Evolutionary conservation across 2,888 invertebrate species (phyloP), one percentile per base, ranked within the genome.

Genomic region (Alentia gelatinosa): DNA sequence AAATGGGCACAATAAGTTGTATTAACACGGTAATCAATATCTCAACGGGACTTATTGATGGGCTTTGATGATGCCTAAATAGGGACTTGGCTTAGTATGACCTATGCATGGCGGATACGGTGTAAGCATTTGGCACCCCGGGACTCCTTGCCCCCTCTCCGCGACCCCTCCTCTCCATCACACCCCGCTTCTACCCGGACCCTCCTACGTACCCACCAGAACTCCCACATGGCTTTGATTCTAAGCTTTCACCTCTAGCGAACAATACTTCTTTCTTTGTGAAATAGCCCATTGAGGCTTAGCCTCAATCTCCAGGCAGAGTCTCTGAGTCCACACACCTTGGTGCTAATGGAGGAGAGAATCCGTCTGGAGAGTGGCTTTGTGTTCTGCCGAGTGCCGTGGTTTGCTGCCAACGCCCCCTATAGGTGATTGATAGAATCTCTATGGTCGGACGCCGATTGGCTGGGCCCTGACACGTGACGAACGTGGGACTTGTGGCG

Each of bases 381-480:
- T 4, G 19, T 56, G 56, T 56, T 56, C 19, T n/a, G 56, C 5
- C n/a, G 56, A 4, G 56, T n/a, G 56, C 5, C n/a, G 56, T 19
- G 56, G 56, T 56, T 56, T 19, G 56, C n/a, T 56, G 19, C 56
- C 56, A 56, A n/a, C 19, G 56, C 56, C 74, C 30, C 74, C 74
- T 74, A 33, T 26, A 4, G 74, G 74, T 74, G 74, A 74, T 74
- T 26, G 74, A 74, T 74, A 33, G 74, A 74, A 74, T 26, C 74
- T 74, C 74, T 79, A 19, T 79, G 39, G 35, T 39, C 19, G 15
- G 79, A 35, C n/a, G 23, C 79, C 39, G 37, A 79, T 79, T 79
- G 79, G 79, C n/a, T 79, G n/a, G n/a, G 12, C 19, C 39, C 79
- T 39, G 37, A 79, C 79, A 79, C 39, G 79, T 79, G 79, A 79